Conservation (phyloP, 35 echinoderm and acorn worm species). For the Ophioderma brevispina region DNA sequence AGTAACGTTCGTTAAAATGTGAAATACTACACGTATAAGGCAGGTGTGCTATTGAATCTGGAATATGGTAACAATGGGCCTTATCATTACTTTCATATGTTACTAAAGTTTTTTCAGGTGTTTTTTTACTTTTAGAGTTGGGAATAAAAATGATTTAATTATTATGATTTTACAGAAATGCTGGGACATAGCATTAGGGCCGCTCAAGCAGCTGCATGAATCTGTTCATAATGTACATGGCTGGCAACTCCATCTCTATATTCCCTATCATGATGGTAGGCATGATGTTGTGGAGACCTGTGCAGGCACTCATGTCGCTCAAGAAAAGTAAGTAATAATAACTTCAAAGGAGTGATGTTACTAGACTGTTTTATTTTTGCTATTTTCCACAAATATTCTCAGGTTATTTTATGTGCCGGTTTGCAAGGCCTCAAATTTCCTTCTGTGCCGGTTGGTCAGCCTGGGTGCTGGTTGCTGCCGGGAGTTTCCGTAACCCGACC, state of each 20-base stretch:
- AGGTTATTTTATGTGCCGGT: neutral
- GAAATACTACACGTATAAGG: too few species aligned
- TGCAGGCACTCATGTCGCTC: constrained; percentile 86
- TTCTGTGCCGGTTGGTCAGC: too few species aligned
- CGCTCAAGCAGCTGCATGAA: constrained; percentile 99
- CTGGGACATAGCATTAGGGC: constrained; percentile 94
- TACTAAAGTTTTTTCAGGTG: too few species aligned
- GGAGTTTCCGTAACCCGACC: too few species aligned
- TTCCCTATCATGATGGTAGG: constrained; percentile 99
- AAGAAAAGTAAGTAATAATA: constrained; percentile 85
- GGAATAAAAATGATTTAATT: too few species aligned
- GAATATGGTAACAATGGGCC: too few species aligned
- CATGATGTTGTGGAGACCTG: constrained; percentile 98
- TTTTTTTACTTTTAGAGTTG: too few species aligned
- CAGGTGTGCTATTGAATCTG: too few species aligned
- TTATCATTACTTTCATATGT: too few species aligned
- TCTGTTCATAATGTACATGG: constrained; percentile 99
- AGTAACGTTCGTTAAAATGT: too few species aligned
- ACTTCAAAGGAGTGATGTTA: neutral
- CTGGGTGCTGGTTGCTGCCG: too few species aligned
- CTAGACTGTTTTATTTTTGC: neutral
- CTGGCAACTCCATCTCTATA: constrained; percentile 96
- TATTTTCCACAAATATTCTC: neutral
- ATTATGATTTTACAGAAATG: constrained; percentile 90
- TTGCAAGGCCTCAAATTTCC: neutral